Conservation (phyloP, 1,140 invertebrate species). For the Caenorhabditis elegans region DNA sequence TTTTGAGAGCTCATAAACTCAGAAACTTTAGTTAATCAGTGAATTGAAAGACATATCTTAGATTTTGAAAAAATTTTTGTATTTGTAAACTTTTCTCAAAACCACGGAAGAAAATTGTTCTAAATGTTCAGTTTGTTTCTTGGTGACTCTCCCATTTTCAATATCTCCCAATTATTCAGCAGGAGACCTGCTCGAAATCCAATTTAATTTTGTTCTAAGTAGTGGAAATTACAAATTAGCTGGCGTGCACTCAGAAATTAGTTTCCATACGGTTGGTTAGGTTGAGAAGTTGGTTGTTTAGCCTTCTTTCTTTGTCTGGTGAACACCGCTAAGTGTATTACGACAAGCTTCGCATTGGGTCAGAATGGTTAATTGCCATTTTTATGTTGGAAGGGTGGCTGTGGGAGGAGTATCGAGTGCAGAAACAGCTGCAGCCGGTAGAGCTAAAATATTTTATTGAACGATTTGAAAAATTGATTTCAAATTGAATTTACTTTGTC, state of each 20-base stretch:
- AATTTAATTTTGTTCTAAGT: background rate
- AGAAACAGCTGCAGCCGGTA: too few species aligned
- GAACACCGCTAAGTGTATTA: constrained; percentile 29
- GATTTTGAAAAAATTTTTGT: too few species aligned
- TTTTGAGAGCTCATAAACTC: too few species aligned
- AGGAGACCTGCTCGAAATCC: background rate
- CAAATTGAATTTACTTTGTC: too few species aligned
- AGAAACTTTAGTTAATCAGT: too few species aligned
- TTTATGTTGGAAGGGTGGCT: background rate
- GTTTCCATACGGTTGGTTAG: constrained; percentile 30
- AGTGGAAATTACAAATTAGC: constrained; percentile 22
- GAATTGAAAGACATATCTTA: too few species aligned
- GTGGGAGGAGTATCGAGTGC: background rate
- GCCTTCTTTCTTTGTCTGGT: background rate
- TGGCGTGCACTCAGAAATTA: background rate
- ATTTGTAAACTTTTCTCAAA: too few species aligned
- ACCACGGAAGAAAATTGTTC: too few species aligned
- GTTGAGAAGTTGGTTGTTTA: constrained; percentile 27
- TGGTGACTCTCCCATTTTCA: too few species aligned
- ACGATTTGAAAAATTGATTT: too few species aligned
- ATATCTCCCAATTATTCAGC: background rate
- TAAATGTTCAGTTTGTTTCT: too few species aligned
- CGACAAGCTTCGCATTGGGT: background rate
- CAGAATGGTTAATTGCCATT: constrained; percentile 23
- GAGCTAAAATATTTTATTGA: too few species aligned